Conservation (phyloP, 2,888 invertebrate species). For the Andrena fulva region DNA sequence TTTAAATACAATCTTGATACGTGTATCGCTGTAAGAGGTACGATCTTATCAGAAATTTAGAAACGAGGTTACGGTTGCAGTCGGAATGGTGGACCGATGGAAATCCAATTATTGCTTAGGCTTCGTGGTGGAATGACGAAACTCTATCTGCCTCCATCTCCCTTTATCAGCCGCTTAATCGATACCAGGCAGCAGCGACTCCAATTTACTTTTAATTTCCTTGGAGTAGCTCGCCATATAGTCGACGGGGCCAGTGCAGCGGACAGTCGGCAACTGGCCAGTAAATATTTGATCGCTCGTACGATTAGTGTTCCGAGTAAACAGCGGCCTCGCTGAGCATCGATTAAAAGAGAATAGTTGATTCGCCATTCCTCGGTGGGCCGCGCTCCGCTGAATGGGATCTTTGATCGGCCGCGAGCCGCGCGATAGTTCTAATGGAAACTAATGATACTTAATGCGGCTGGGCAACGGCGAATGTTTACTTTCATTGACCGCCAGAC, state of each 20-base stretch:
- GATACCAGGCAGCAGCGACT: constrained; percentile 44
- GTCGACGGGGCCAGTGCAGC: constrained; percentile 37
- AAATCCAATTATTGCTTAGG: constrained; percentile 34
- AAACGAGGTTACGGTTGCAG: not conserved
- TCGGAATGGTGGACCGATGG: constrained; percentile 36
- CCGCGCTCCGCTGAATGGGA: constrained; percentile 25
- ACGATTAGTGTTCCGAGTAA: constrained; percentile 57
- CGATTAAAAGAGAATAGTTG: constrained; percentile 56
- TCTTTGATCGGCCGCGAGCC: constrained; percentile 33
- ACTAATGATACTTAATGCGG: constrained; percentile 43
- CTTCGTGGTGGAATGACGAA: constrained; percentile 19
- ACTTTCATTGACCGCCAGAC: constrained; percentile 35
- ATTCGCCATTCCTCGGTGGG: constrained; percentile 26
- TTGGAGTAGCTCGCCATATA: constrained; percentile 67
- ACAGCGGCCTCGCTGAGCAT: constrained; percentile 17
- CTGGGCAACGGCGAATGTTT: constrained; percentile 19
- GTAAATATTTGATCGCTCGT: constrained; percentile 75
- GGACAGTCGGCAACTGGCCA: constrained; percentile 37
- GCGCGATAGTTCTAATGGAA: constrained; percentile 37
- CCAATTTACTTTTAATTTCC: constrained; percentile 74
- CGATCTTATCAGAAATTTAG: not conserved
- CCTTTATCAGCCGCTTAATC: constrained; percentile 49
- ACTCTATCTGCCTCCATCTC: not conserved
- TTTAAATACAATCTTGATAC: not conserved
- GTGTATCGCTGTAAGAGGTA: not conserved